Percentiles rank a stretch among this genome's conserved stretches.
Conservation (phyloP, 2,797 vertebrate species). For the Gymnothorax reevesii region DNA sequence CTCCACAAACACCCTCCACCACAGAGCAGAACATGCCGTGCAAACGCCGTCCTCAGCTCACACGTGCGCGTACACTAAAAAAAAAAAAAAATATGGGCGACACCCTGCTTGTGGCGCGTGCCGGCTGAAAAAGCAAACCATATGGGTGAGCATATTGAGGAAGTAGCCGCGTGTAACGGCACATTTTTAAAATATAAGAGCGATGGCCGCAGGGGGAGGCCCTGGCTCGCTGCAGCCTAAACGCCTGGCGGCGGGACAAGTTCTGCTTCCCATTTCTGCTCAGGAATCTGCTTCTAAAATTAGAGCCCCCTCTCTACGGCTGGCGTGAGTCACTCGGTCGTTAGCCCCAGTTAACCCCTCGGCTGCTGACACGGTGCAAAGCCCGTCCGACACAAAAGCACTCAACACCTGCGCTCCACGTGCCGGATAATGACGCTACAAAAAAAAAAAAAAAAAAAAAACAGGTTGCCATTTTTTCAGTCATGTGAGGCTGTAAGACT, state of each 20-base stretch:
- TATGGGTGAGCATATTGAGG: constrained; percentile 51
- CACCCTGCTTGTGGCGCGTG: constrained; percentile 37
- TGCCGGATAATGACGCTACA: background rate
- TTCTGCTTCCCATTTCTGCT: constrained; percentile 45
- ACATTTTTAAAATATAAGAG: constrained; percentile 57
- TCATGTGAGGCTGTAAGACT: background rate
- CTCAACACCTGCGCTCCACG: background rate
- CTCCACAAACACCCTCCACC: background rate
- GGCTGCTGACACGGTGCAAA: constrained; percentile 35
- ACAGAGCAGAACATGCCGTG: too few relatives aligned
- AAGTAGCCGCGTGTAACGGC: constrained; percentile 56
- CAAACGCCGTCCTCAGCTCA: background rate
- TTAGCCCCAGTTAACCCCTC: constrained; percentile 78
- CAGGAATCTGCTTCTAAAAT: constrained; percentile 75
- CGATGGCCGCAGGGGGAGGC: constrained; percentile 43
- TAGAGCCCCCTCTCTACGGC: constrained; percentile 68
- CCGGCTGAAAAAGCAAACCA: constrained; percentile 44
- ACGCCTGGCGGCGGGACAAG: constrained; percentile 65
- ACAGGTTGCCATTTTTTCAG: background rate
- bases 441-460: background rate
- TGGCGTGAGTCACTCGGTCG: constrained; percentile 73
- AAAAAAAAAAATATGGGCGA: background rate
- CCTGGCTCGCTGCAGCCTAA: constrained; percentile 55
- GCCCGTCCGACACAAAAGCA: background rate
- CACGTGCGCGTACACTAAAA: background rate